Evolutionary conservation across 1,140 invertebrate species (phyloP).

Genomic region (Odontomachus brunneus): DNA sequence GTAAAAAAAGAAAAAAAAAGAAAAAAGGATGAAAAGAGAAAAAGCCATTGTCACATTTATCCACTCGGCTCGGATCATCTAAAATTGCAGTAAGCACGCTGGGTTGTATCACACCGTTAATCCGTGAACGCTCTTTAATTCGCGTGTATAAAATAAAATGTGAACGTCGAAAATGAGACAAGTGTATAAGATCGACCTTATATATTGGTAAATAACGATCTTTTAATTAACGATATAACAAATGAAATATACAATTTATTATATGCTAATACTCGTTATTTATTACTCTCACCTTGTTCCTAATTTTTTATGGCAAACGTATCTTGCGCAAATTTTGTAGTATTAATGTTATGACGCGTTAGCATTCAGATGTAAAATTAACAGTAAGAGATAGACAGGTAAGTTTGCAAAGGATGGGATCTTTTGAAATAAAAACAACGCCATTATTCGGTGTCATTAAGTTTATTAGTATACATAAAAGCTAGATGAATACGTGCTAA

Average conservation of each 20-base stretch:
- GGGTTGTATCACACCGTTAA: not conserved
- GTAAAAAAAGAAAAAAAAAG: slow-evolving; percentile 25
- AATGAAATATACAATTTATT: slow-evolving; percentile 58
- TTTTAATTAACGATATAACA: slow-evolving; percentile 48
- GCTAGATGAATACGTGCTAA: slow-evolving; percentile 84
- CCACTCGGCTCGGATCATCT: not conserved
- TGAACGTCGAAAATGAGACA: slow-evolving; percentile 25
- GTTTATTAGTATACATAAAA: slow-evolving; percentile 83
- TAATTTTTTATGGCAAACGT: slow-evolving; percentile 19
- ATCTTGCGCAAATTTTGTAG: not conserved
- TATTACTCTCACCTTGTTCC: slow-evolving; percentile 40
- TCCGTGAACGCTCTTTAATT: slow-evolving; percentile 10
- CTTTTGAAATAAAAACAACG: not conserved
- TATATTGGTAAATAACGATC: slow-evolving; percentile 42
- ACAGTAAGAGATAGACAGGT: no score
- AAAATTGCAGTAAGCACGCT: slow-evolving; percentile 13
- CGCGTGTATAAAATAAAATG: slow-evolving; percentile 21
- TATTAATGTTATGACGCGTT: slow-evolving; percentile 12
- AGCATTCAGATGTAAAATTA: slow-evolving; percentile 1
- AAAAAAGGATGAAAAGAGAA: not conserved
- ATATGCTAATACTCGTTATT: slow-evolving; percentile 28
- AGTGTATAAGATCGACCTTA: slow-evolving; percentile 36
- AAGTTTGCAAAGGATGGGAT: not conserved
- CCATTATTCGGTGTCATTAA: slow-evolving; percentile 72
- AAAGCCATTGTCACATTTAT: not conserved